phyloP scores from a whole-genome alignment of 2,888 invertebrate genomes.

The Hipparchia semele region DNA sequence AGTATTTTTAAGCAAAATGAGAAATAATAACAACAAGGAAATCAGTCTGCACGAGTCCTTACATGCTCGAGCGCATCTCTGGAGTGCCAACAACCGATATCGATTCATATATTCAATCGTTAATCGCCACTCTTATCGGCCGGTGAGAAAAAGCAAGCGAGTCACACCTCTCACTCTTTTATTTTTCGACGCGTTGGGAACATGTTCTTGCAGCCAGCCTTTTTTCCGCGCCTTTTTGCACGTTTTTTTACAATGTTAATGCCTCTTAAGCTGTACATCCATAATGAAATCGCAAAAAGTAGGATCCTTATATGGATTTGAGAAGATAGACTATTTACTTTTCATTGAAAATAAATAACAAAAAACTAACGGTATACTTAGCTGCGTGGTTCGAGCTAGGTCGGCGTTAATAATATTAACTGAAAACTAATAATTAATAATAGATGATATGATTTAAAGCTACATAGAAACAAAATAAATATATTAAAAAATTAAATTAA shows the following conservation, averaged over 20 bases:
- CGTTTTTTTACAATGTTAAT: slow-evolving; percentile 56
- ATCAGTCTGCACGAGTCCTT: not conserved
- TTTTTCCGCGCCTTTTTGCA: slow-evolving; percentile 52
- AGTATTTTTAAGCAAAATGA: too few species aligned
- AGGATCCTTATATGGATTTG: not conserved
- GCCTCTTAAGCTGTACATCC: slow-evolving; percentile 42
- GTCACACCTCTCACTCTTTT: slow-evolving; percentile 72
- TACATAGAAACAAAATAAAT: too few species aligned
- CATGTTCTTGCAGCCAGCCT: slow-evolving; percentile 61
- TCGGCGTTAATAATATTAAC: too few species aligned
- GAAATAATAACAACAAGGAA: too few species aligned
- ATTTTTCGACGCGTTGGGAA: slow-evolving; percentile 57
- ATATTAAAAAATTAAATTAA: too few species aligned
- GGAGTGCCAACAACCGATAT: slow-evolving; percentile 58
- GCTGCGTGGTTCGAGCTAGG: too few species aligned
- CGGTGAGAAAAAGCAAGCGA: slow-evolving; percentile 75
- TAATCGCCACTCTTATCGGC: slow-evolving; percentile 67
- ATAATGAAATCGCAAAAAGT: not conserved
- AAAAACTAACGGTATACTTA: too few species aligned
- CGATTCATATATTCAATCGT: slow-evolving; percentile 60
- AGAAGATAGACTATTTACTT: too few species aligned
- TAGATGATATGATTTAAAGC: too few species aligned
- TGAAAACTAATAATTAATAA: too few species aligned
- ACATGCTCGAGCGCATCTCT: slow-evolving; percentile 23
- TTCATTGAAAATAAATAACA: too few species aligned